Percentiles rank a stretch among this genome's conserved stretches.
phyloP scores from a whole-genome alignment of 2,113 vertebrate genomes.

The Eulemur macaco region DNA sequence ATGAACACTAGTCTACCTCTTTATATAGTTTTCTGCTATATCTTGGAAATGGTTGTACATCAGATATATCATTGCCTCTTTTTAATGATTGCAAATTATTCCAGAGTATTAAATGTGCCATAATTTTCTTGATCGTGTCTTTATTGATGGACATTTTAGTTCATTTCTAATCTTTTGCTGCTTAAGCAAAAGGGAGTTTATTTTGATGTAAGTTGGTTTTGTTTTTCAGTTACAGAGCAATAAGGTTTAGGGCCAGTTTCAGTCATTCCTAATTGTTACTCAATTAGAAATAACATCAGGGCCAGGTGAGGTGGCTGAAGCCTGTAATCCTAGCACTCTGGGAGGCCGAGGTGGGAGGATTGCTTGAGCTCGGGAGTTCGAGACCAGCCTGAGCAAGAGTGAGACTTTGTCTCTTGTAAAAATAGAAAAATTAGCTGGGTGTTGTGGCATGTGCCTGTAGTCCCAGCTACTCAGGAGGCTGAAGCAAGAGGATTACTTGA shows the following conservation, averaged over 20 bases:
- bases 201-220: not conserved
- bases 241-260: not conserved
- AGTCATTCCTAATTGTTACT: not conserved
- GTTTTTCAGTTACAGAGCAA: not conserved
- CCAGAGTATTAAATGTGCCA: not conserved
- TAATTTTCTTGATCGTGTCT: not conserved
- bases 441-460: too few relatives aligned
- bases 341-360: too few relatives aligned
- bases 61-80: not conserved
- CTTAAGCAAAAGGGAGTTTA: not conserved
- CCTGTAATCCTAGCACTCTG: too few relatives aligned
- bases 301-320: too few relatives aligned
- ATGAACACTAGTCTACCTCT: not conserved
- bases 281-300: not conserved
- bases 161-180: not conserved
- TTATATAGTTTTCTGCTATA: not conserved
- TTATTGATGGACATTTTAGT: not conserved
- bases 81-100: not conserved
- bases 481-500: too few relatives aligned
- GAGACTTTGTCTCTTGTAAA: too few relatives aligned
- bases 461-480: too few relatives aligned
- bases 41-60: not conserved
- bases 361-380: too few relatives aligned
- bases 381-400: too few relatives aligned
- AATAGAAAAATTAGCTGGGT: too few relatives aligned